A percentile compares a stretch with the other conserved stretches of the same genome.
Evolutionary conservation across 1,140 invertebrate genomes (phyloP).

Genomic region (Telenomus remus): DNA sequence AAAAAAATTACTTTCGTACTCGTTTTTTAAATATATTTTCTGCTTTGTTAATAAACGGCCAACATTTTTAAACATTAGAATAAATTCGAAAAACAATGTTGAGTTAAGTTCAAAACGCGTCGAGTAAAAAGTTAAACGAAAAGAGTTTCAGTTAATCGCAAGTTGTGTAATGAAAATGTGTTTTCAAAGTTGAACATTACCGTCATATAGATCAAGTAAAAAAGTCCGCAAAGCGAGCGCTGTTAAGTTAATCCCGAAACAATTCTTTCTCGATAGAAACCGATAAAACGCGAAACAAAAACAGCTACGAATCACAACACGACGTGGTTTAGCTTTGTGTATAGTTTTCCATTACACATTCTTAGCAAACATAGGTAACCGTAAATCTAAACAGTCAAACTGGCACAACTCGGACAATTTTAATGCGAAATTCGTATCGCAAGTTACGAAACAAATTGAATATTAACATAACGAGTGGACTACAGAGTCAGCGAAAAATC

Average conservation of each 20-base stretch:
- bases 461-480: constrained; percentile 28
- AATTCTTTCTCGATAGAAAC: constrained; percentile 24
- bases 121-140: too few species aligned
- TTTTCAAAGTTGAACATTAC: neutral
- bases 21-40: too few species aligned
- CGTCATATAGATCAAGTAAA: constrained; percentile 11
- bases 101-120: too few species aligned
- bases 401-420: constrained; percentile 18
- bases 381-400: constrained; percentile 34
- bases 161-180: neutral
- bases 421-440: constrained; percentile 33
- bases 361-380: constrained; percentile 27
- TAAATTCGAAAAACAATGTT: too few species aligned
- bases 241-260: constrained; percentile 22
- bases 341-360: constrained; percentile 36
- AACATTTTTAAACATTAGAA: too few species aligned
- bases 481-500: constrained; percentile 20
- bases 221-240: neutral
- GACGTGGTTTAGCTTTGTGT: constrained; percentile 23
- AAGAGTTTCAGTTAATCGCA: too few species aligned
- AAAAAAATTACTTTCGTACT: neutral
- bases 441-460: constrained; percentile 29
- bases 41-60: too few species aligned
- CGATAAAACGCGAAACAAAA: constrained; percentile 22
- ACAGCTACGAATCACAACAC: constrained; percentile 24